Conservation (phyloP, 2,888 invertebrate genomes). For the Pheosia tremula region DNA sequence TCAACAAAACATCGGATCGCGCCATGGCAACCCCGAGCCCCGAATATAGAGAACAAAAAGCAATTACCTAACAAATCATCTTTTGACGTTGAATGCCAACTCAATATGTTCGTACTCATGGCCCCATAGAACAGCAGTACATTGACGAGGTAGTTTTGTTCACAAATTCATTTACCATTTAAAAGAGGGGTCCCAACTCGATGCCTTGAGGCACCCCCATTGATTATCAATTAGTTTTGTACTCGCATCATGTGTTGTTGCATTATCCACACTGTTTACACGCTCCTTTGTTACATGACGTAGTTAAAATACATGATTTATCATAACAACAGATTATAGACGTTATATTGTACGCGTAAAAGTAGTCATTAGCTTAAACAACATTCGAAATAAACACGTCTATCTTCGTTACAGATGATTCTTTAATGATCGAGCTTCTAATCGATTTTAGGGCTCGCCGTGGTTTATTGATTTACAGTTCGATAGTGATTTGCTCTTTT, state of each 20-base stretch:
- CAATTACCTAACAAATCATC: constrained; percentile 84
- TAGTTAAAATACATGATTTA: constrained; percentile 52
- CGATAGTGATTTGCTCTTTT: constrained; percentile 76
- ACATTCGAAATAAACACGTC: constrained; percentile 70
- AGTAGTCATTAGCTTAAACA: constrained; percentile 45
- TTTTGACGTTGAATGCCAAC: constrained; percentile 80
- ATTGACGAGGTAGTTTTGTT: constrained; percentile 56
- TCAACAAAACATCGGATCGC: constrained; percentile 74
- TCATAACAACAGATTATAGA: constrained; percentile 36
- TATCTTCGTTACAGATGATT: constrained; percentile 80
- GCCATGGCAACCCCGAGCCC: constrained; percentile 68
- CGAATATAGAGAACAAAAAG: constrained; percentile 68
- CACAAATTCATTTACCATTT: constrained; percentile 76
- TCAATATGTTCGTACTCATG: constrained; percentile 80
- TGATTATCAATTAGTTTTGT: constrained; percentile 84
- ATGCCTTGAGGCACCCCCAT: constrained; percentile 56
- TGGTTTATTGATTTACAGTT: constrained; percentile 79
- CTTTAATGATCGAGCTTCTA: constrained; percentile 73
- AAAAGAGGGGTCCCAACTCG: constrained; percentile 51
- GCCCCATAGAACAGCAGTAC: constrained; percentile 39
- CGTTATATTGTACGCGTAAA: constrained; percentile 45
- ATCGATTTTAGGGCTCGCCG: constrained; percentile 76
- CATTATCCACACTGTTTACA: constrained; percentile 82
- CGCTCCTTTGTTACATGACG: constrained; percentile 63
- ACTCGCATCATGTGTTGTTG: constrained; percentile 75